phyloP scores from a whole-genome alignment of 2,113 vertebrate genomes.

The Apistogramma diplotaenia region DNA sequence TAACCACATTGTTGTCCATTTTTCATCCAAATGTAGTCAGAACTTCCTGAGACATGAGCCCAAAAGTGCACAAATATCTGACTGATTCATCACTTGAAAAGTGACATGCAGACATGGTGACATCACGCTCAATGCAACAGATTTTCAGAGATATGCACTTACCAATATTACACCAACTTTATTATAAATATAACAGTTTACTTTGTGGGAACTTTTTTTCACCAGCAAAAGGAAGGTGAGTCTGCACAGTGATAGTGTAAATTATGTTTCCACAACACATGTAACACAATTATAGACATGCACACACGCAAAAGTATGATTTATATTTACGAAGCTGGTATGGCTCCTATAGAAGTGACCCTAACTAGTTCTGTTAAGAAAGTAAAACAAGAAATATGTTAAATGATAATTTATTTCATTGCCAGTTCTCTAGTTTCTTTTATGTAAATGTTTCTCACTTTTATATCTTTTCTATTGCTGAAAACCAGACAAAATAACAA shows the following conservation, averaged over 20 bases:
- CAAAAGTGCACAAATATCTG: no score
- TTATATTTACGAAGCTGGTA: not conserved
- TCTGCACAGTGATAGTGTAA: not conserved
- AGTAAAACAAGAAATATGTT: not conserved
- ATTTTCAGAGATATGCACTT: not conserved
- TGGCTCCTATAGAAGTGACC: not conserved
- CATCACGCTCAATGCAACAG: not conserved
- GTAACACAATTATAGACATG: not conserved
- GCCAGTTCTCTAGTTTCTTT: not conserved
- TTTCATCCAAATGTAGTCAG: not conserved
- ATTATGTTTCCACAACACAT: not conserved
- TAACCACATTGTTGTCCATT: not conserved
- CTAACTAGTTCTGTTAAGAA: not conserved
- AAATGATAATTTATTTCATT: not conserved
- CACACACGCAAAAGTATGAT: not conserved
- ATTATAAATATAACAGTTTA: not conserved
- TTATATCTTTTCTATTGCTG: not conserved
- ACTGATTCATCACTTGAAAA: not conserved
- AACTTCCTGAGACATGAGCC: not conserved
- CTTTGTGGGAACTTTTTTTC: not conserved
- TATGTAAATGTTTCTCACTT: not conserved
- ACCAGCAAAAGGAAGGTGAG: not conserved
- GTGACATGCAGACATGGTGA: not conserved
- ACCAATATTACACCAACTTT: not conserved
- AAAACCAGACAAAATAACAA: not conserved